Conservation (phyloP, 1,140 invertebrate genomes). For the Lepidostoma basale region DNA sequence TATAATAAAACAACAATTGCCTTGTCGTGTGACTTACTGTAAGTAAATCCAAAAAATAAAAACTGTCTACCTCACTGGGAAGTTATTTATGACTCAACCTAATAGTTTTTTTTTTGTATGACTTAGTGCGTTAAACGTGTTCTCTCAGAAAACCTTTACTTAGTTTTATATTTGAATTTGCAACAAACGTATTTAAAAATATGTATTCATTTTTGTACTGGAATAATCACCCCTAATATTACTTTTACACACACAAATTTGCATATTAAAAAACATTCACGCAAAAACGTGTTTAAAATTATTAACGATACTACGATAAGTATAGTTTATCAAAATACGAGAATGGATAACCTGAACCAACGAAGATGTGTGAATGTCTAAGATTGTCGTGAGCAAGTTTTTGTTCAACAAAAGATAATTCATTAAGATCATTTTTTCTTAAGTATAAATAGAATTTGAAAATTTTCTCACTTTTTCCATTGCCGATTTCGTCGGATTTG, state of each 20-base stretch:
- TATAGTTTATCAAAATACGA: background rate
- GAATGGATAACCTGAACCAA: background rate
- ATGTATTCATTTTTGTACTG: too few species aligned
- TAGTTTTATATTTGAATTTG: too few species aligned
- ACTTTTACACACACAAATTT: background rate
- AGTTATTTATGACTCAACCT: too few species aligned
- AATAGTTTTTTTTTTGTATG: too few species aligned
- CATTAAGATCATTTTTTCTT: background rate
- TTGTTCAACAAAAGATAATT: background rate
- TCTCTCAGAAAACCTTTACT: too few species aligned
- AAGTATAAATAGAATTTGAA: background rate
- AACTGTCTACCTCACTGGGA: too few species aligned
- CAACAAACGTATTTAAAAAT: too few species aligned
- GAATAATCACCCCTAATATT: conserved; percentile 1
- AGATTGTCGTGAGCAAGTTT: conserved; percentile 22
- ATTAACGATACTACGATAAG: background rate
- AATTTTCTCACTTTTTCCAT: conserved; percentile 18
- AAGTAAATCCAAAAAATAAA: too few species aligned
- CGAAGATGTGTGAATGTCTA: conserved; percentile 3
- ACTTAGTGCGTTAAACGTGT: too few species aligned
- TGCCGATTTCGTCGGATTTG: conserved; percentile 5
- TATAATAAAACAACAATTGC: too few species aligned
- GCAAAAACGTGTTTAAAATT: conserved; percentile 14
- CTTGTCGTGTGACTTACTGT: too few species aligned
- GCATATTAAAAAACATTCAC: conserved; percentile 5